Evolutionary conservation across 1,140 invertebrate species (phyloP).

Genomic region (Bathynomus jamesi): DNA sequence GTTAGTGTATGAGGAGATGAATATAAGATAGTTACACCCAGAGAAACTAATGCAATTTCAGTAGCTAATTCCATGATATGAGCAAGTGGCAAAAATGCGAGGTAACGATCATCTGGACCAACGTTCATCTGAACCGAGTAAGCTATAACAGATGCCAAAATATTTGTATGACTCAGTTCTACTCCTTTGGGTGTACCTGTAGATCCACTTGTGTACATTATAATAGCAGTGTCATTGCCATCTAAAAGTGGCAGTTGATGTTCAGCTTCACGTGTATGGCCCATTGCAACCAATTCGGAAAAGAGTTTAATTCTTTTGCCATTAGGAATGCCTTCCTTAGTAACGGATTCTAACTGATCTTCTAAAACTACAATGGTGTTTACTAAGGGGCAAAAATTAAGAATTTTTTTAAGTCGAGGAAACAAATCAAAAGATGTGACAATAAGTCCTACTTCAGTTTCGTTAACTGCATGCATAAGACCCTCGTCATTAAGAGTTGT

Average conservation of each 20-base stretch:
- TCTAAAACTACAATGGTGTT: conserved; percentile 31
- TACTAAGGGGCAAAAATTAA: conserved; percentile 21
- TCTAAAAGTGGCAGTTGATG: conserved; percentile 47
- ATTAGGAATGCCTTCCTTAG: conserved; percentile 7
- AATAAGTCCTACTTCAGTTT: conserved; percentile 49
- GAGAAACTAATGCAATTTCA: conserved; percentile 43
- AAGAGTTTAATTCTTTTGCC: not conserved
- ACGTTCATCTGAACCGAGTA: conserved; percentile 58
- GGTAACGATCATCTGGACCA: conserved; percentile 48
- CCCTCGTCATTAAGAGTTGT: conserved; percentile 55
- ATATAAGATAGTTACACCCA: conserved; percentile 51
- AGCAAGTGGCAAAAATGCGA: conserved; percentile 55
- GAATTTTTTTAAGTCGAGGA: conserved; percentile 19
- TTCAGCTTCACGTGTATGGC: not conserved
- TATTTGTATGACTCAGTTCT: conserved; percentile 67
- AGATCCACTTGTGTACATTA: conserved; percentile 50
- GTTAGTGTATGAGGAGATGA: conserved; percentile 53
- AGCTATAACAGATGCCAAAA: conserved; percentile 77
- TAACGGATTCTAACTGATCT: conserved; percentile 31
- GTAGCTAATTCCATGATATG: conserved; percentile 55
- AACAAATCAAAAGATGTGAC: conserved; percentile 31
- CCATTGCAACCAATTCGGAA: not conserved
- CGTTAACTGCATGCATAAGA: conserved; percentile 51
- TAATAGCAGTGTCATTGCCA: conserved; percentile 45
- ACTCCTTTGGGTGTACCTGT: conserved; percentile 47